Conservation (phyloP, 2,888 invertebrate species). For the Cremastobaeus sp. region DNA sequence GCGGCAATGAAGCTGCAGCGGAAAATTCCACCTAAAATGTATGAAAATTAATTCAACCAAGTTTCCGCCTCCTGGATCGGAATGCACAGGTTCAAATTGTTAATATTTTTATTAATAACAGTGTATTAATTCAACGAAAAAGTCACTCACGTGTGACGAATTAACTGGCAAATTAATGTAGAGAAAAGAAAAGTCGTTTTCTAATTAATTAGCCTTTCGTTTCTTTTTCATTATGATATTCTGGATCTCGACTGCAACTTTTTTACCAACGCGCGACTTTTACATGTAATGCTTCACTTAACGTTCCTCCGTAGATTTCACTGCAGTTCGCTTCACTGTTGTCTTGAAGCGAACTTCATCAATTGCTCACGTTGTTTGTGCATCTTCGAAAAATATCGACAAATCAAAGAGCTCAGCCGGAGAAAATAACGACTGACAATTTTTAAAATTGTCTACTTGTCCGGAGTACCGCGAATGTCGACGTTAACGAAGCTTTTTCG, state of each 20-base stretch:
- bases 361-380: no score
- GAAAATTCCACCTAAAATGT: no score
- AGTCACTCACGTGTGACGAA: neutral
- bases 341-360: slow-evolving; percentile 14
- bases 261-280: neutral
- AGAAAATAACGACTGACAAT: no score
- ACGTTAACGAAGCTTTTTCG: slow-evolving; percentile 9
- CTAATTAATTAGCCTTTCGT: slow-evolving; percentile 45
- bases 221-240: slow-evolving; percentile 14
- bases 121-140: no score
- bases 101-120: no score
- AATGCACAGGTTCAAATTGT: no score
- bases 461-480: slow-evolving; percentile 21
- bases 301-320: slow-evolving; percentile 8
- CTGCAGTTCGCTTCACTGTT: slow-evolving; percentile 8
- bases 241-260: neutral
- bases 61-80: neutral
- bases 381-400: no score
- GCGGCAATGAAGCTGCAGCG: no score
- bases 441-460: no score
- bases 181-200: slow-evolving; percentile 34
- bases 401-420: no score
- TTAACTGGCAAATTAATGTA: neutral
- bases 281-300: slow-evolving; percentile 30
- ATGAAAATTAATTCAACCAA: no score